Percentiles rank a stretch among this genome's conserved stretches.
Evolutionary conservation across 2,888 invertebrate species (phyloP).

Genomic region (Yponomeuta malinellus): DNA sequence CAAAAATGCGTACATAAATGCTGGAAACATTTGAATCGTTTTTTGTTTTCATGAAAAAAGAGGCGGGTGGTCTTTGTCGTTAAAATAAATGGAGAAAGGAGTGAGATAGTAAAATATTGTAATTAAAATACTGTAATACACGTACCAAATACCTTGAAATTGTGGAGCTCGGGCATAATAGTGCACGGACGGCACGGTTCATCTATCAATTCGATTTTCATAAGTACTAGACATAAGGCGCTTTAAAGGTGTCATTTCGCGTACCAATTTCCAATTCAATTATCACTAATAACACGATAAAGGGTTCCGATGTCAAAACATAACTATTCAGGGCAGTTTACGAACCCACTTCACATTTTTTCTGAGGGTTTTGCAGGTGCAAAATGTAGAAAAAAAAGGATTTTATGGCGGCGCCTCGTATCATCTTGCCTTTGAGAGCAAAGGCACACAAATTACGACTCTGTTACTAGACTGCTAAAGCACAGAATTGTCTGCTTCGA

Average conservation of each 20-base stretch:
- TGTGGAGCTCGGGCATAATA: neutral
- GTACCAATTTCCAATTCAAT: slow-evolving; percentile 33
- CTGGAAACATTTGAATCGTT: no score
- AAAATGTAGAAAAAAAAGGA: slow-evolving; percentile 45
- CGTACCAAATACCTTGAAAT: neutral
- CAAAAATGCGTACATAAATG: no score
- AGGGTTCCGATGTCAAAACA: slow-evolving; percentile 70
- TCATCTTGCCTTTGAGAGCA: neutral
- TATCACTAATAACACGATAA: slow-evolving; percentile 35
- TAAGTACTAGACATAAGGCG: neutral
- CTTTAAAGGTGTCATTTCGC: slow-evolving; percentile 28
- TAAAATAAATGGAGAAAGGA: no score
- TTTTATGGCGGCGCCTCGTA: slow-evolving; percentile 61
- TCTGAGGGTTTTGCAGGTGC: slow-evolving; percentile 59
- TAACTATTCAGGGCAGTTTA: slow-evolving; percentile 35
- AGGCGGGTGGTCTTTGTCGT: no score
- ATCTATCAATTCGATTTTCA: neutral
- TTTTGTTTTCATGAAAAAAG: no score
- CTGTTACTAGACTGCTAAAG: neutral
- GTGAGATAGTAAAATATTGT: no score
- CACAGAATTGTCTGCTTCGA: neutral
- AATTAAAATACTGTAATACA: no score
- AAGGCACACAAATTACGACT: neutral
- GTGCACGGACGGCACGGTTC: neutral
- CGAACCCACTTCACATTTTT: slow-evolving; percentile 33